Conservation (phyloP, 2,888 invertebrate species). For the Creontiades dilutus region DNA sequence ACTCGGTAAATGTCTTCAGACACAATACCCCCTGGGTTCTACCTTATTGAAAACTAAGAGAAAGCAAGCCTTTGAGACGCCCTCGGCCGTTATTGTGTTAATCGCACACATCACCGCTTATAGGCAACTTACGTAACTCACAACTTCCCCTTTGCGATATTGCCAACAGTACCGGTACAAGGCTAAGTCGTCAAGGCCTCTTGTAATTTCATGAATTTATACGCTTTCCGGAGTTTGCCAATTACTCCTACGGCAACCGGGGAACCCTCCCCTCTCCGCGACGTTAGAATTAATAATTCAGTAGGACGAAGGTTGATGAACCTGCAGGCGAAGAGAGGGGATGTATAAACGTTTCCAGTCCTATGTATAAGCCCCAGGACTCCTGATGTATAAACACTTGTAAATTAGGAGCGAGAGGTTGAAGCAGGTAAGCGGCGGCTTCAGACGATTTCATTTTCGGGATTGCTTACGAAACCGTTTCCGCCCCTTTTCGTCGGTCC, state of each 20-base stretch:
- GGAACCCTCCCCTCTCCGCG: neutral
- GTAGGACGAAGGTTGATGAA: slow-evolving; percentile 39
- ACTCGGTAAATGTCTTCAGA: too few species aligned
- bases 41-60: too few species aligned
- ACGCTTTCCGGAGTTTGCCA: slow-evolving; percentile 59
- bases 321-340: slow-evolving; percentile 2
- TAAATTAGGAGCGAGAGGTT: slow-evolving; percentile 2
- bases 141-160: slow-evolving; percentile 29
- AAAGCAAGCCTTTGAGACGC: neutral
- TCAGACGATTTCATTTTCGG: slow-evolving; percentile 32
- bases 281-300: slow-evolving; percentile 32
- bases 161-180: slow-evolving; percentile 45
- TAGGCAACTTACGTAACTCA: slow-evolving; percentile 10
- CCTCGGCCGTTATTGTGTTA: slow-evolving; percentile 32
- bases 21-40: too few species aligned
- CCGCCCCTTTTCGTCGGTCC: neutral
- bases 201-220: slow-evolving; percentile 62
- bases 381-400: slow-evolving; percentile 50
- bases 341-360: slow-evolving; percentile 54
- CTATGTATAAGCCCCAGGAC: slow-evolving; percentile 33
- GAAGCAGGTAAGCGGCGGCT: neutral
- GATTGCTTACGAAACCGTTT: neutral
- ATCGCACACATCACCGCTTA: slow-evolving; percentile 30
- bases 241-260: slow-evolving; percentile 41
- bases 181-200: slow-evolving; percentile 51